A percentile compares a stretch with the other conserved stretches of the same genome.
phyloP scores from a whole-genome alignment of 2,113 vertebrate genomes.

The Verasper variegatus region DNA sequence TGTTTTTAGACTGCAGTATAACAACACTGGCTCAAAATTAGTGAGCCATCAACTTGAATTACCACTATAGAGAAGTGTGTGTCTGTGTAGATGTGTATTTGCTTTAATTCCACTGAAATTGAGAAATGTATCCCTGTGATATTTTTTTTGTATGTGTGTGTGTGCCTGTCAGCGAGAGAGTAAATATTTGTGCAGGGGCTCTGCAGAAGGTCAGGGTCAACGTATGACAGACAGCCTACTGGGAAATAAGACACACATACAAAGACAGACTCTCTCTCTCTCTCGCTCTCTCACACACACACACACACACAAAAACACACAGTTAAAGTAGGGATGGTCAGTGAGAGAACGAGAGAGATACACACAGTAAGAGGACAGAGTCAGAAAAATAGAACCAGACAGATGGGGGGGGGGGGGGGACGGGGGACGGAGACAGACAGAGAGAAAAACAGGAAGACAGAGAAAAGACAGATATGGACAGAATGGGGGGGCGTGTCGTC shows the following conservation, averaged over 20 bases:
- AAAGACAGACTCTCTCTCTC: constrained; percentile 29
- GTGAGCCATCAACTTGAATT: constrained; percentile 73
- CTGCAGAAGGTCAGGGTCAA: constrained; percentile 82
- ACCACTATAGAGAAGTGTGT: constrained; percentile 54
- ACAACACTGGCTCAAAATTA: constrained; percentile 75
- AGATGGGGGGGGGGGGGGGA: constrained; percentile 1
- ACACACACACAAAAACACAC: constrained; percentile 12
- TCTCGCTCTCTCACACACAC: constrained; percentile 7
- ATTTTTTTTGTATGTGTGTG: constrained; percentile 37
- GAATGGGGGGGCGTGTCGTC: constrained; percentile 34
- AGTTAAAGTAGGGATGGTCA: constrained; percentile 40
- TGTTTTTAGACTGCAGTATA: constrained; percentile 74
- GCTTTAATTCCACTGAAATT: constrained; percentile 71
- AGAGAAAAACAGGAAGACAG: constrained; percentile 15
- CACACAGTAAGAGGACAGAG: constrained; percentile 28
- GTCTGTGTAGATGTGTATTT: constrained; percentile 48
- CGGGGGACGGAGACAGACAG: constrained; percentile 10
- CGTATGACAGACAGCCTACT: constrained; percentile 77
- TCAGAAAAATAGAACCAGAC: constrained; percentile 36
- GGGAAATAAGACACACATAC: constrained; percentile 75
- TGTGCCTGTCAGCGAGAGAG: constrained; percentile 68
- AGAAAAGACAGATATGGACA: constrained; percentile 46
- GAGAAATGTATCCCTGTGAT: constrained; percentile 38
- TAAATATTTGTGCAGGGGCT: constrained; percentile 82
- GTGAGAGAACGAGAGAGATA: constrained; percentile 15